phyloP scores from a whole-genome alignment of 2,888 invertebrate species.

The Neocrepidodera transversa region DNA sequence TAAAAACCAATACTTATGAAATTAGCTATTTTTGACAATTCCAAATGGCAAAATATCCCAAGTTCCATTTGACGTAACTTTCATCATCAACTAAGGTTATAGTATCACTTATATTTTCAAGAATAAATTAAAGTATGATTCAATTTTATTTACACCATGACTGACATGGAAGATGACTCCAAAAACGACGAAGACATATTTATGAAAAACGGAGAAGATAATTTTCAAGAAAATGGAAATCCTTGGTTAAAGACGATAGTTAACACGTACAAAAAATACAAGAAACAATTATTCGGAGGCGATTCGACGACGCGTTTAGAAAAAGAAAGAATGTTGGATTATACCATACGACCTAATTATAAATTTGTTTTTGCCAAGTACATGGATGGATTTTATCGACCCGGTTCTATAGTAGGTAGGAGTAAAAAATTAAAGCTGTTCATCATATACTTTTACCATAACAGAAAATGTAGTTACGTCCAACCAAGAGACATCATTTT shows the following conservation, averaged over 20 bases:
- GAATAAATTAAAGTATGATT: background rate
- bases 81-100: too few species aligned
- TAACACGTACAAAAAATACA: slow-evolving; percentile 40
- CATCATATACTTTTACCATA: slow-evolving; percentile 42
- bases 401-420: slow-evolving; percentile 33
- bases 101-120: background rate
- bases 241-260: slow-evolving; percentile 41
- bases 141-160: too few species aligned
- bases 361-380: slow-evolving; percentile 44
- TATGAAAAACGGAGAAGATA: background rate
- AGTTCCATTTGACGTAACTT: too few species aligned
- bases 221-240: background rate
- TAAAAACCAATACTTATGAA: too few species aligned
- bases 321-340: slow-evolving; percentile 34
- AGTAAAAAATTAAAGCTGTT: slow-evolving; percentile 41
- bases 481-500: slow-evolving; percentile 41
- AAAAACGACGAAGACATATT: background rate
- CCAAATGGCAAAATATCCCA: too few species aligned
- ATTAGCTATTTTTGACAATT: too few species aligned
- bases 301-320: slow-evolving; percentile 22
- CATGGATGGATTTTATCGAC: slow-evolving; percentile 39
- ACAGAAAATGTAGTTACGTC: slow-evolving; percentile 37
- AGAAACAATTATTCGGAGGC: slow-evolving; percentile 34
- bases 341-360: slow-evolving; percentile 37
- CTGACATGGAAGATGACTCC: background rate